Percentiles rank a stretch among this genome's conserved stretches.
These are phyloP conservation scores for Adrianichthys oophorus DNA, from an alignment of 2,797 vertebrate genomes.

Conservation along the genomic window DNA sequence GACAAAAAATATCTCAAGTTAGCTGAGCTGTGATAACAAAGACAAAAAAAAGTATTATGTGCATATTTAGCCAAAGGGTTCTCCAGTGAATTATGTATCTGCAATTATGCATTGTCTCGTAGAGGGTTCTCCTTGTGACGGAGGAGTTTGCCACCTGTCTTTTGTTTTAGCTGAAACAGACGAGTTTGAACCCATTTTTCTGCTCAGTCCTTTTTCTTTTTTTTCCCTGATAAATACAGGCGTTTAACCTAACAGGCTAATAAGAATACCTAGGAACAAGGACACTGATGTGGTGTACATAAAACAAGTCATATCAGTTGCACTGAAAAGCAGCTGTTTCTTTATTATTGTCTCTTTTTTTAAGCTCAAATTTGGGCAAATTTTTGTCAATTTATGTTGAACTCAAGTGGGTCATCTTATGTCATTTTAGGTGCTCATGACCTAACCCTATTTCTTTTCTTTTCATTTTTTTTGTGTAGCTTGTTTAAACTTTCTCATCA, in stretches of 20 bases:
- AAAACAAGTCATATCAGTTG: slow-evolving; percentile 48
- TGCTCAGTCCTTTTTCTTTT: slow-evolving; percentile 20
- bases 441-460: slow-evolving; percentile 26
- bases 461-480: slow-evolving; percentile 20
- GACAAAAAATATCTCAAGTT: slow-evolving; percentile 64
- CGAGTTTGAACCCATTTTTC: slow-evolving; percentile 50
- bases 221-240: slow-evolving; percentile 32
- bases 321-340: slow-evolving; percentile 48
- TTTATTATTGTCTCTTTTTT: slow-evolving; percentile 2
- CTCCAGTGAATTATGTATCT: slow-evolving; percentile 70
- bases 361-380: slow-evolving; percentile 29
- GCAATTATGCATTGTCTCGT: slow-evolving; percentile 70
- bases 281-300: slow-evolving; percentile 59
- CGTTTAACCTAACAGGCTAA: slow-evolving; percentile 67
- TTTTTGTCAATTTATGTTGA: slow-evolving; percentile 21
- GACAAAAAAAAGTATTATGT: slow-evolving; percentile 76
- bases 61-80: slow-evolving; percentile 84
- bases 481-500: slow-evolving; percentile 14
- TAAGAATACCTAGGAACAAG: slow-evolving; percentile 34
- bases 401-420: slow-evolving; percentile 10
- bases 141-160: slow-evolving; percentile 67
- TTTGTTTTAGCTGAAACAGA: slow-evolving; percentile 60
- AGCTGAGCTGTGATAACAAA: slow-evolving; percentile 75
- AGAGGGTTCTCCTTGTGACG: slow-evolving; percentile 67
- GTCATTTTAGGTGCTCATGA: slow-evolving; percentile 12